A percentile compares a stretch with the other conserved stretches of the same genome.
Conservation (phyloP, 2,888 invertebrate genomes). For the Stegana nigrithorax region DNA sequence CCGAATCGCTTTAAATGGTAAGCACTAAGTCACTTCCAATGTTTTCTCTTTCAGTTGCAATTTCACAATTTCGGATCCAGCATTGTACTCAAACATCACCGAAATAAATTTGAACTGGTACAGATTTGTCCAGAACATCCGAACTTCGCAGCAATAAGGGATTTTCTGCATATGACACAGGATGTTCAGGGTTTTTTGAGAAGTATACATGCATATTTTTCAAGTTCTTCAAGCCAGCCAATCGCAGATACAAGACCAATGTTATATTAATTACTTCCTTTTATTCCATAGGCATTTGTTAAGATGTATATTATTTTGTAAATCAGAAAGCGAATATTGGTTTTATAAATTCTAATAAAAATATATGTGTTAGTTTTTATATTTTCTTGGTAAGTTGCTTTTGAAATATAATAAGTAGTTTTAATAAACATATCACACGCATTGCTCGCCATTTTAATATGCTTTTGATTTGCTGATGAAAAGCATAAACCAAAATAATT, state of each 20-base stretch:
- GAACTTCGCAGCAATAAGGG: conserved; percentile 26
- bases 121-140: conserved; percentile 27
- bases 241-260: background rate
- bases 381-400: background rate
- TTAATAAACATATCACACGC: conserved; percentile 3
- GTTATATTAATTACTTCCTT: too few species aligned
- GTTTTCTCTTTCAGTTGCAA: background rate
- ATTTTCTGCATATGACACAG: conserved; percentile 23
- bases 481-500: background rate
- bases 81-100: too few species aligned
- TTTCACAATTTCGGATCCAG: too few species aligned
- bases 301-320: background rate
- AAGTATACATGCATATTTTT: conserved; percentile 9
- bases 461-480: background rate
- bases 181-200: conserved; percentile 36
- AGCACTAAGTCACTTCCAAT: background rate
- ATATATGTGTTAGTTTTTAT: background rate
- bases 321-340: background rate
- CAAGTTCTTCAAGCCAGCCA: too few species aligned
- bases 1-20: too few species aligned
- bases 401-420: background rate
- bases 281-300: too few species aligned
- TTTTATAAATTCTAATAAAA: background rate
- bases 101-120: conserved; percentile 11
- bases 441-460: background rate